Base-by-base conservation (phyloP, 2,888 invertebrate species). In the Listrodromus nycthemerus region DNA sequence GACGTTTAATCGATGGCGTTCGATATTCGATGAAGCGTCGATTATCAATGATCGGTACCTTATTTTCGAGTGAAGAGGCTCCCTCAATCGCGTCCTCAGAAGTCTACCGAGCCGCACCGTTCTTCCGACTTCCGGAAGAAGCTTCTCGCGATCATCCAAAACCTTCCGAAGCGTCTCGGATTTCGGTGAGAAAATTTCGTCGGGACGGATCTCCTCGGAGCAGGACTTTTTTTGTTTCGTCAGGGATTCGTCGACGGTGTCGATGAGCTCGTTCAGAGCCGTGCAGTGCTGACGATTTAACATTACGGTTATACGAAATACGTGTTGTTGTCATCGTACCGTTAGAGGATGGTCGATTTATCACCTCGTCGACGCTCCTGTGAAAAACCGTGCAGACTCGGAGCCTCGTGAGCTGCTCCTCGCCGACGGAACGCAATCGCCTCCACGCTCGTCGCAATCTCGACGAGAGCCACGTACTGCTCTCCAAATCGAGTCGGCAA, bases 381-480 rank as follows among this genome's bases (percentile, higher is more conserved):
- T 97, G 96, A 90, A 97, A 97, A 84, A 97, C 96, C 8, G 96
- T 96, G 2, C 96, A 96, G 48, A 97, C 97, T 83, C 96, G 95
- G 30, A 97, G 94, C 27, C 97, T 94, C 1, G 96, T 96, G 94
- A 97, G 95, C 91, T 96, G 96, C 93, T 97, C 97, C 92, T 96
- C 96, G 85, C 96, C 95, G 82, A 96, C 95, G 61, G 95, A 94
- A 85, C 96, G 95, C 65, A 97, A 94, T 83, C 95, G 94, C 87
- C 95, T 95, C 97, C 97, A 97, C 10, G 95, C 95, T 87, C 95
- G 94, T 81, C 95, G 95, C 87, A 97, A 93, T 88, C 94, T 94
- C 85, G 95, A 93, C 71, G 94, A 94, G 78, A 96, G 94, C 82
- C 93, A 93, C 55, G 94, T 94, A 88, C 96, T 96, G 27, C 94